Percentiles rank a stretch among this genome's conserved stretches.
These are phyloP conservation scores for Agonum fuliginosum DNA, from an alignment of 2,888 invertebrate species.

Conservation along the genomic window DNA sequence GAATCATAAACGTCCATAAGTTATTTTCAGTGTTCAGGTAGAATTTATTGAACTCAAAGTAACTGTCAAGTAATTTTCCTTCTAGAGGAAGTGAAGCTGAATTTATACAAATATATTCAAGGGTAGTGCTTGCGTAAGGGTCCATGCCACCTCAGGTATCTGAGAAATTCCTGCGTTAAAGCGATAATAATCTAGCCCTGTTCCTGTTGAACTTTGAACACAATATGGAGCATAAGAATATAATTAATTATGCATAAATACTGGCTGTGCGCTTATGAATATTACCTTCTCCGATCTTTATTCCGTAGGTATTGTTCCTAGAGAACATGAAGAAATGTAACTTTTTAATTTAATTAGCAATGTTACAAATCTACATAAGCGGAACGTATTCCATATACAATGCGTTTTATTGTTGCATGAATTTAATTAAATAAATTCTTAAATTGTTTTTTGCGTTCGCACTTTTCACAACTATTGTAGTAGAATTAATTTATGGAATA, in stretches of 20 bases:
- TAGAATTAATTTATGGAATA: slow-evolving; percentile 47
- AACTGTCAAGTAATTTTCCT: too few species aligned
- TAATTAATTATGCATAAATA: slow-evolving; percentile 46
- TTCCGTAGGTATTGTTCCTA: slow-evolving; percentile 37
- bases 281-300: slow-evolving; percentile 25
- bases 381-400: slow-evolving; percentile 41
- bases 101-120: slow-evolving; percentile 20
- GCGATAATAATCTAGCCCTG: slow-evolving; percentile 2
- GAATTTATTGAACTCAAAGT: too few species aligned
- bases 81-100: neutral
- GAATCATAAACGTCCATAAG: too few species aligned
- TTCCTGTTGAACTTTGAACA: neutral
- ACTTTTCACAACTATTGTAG: slow-evolving; percentile 54
- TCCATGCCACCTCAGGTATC: slow-evolving; percentile 15
- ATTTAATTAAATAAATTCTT: slow-evolving; percentile 48
- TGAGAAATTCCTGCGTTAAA: slow-evolving; percentile 17
- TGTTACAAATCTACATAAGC: slow-evolving; percentile 34
- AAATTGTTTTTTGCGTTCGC: slow-evolving; percentile 36
- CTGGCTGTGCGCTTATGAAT: slow-evolving; percentile 33
- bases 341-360: slow-evolving; percentile 49
- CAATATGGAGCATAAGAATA: slow-evolving; percentile 6
- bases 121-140: neutral
- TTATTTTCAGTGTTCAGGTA: too few species aligned
- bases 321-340: slow-evolving; percentile 34
- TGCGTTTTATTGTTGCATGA: slow-evolving; percentile 37